Conservation (phyloP, 2,888 invertebrate genomes). For the Epistrophella euchroma region DNA sequence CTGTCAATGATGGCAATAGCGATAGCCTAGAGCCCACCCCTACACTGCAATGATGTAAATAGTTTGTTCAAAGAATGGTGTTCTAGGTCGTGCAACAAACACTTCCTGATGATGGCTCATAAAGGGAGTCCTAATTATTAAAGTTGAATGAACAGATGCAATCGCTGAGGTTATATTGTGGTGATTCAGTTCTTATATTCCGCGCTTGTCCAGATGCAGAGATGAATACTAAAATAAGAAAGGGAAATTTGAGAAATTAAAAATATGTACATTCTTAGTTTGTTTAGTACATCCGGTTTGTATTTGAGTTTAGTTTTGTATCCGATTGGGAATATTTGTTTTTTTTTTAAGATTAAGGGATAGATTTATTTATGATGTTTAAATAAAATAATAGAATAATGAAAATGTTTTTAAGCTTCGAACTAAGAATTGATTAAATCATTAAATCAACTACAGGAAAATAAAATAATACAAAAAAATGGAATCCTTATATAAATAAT, state of each 20-base stretch:
- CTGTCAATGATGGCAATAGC: background rate
- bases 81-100: constrained; percentile 53
- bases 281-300: constrained; percentile 60
- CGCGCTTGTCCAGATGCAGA: constrained; percentile 72
- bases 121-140: constrained; percentile 64
- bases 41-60: background rate
- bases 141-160: constrained; percentile 71
- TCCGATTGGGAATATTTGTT: constrained; percentile 6
- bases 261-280: constrained; percentile 44
- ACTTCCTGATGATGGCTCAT: constrained; percentile 12
- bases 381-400: background rate
- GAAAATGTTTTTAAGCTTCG: background rate
- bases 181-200: constrained; percentile 27
- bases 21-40: constrained; percentile 1
- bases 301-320: background rate
- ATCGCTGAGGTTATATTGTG: constrained; percentile 29
- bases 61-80: constrained; percentile 20
- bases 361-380: too few species aligned
- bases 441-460: too few species aligned
- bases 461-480: background rate
- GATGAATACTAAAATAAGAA: constrained; percentile 1
- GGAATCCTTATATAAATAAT: too few species aligned
- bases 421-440: background rate
- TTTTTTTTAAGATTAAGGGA: background rate
- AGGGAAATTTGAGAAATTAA: constrained; percentile 27